Evolutionary conservation across 2,797 vertebrate species (phyloP), one percentile per base, ranked within the genome.

Genomic region (Anniella stebbinsi): DNA sequence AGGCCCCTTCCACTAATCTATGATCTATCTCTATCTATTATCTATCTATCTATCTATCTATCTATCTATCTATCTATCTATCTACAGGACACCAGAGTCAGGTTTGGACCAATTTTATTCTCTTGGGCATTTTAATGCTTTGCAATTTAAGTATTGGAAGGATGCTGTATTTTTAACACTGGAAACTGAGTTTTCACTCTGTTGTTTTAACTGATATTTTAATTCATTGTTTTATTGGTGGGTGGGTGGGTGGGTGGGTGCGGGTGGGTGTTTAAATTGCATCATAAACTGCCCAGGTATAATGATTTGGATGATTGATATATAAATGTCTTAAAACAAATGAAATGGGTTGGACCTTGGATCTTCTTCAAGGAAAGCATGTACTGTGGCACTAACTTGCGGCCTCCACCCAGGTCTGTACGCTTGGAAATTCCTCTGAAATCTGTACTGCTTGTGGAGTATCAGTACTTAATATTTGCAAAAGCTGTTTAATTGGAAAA

Each of bases 401-500:
- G 48, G 7, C 57, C 57, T 15, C 12, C 57, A 15, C 17, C 57
- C 17, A 25, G 33, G 60, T 17, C 4, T 85, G 18, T 25, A 18
- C 30, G 11, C 51, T 12, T 75, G 33, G 28, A 2, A 1, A 3
- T 23, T 85, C 45, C 41, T 45, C 38, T 0, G 8, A 54, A 33
- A 9, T n/a, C 38, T 51, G 12, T 33, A 3, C n/a, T 0, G 0
- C 63, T 78, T 70, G 0, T 0, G 15, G 84, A 1, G n/a, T 38
- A 2, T 0, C 3, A 23, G 28, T 51, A 72, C n/a, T 13, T 84
- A 0, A 1, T 33, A 92, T 70, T 38, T 84, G 84, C 84, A n/a
- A 78, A 82, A 0, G 0, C 0, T 12, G 80, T 63, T 6, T 38
- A 72, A 25, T 45, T 72, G 75, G 67, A 38, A 92, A 77, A 85